phyloP scores from a whole-genome alignment of 2,113 vertebrate species.

The Forbesichthys papilliferus region DNA sequence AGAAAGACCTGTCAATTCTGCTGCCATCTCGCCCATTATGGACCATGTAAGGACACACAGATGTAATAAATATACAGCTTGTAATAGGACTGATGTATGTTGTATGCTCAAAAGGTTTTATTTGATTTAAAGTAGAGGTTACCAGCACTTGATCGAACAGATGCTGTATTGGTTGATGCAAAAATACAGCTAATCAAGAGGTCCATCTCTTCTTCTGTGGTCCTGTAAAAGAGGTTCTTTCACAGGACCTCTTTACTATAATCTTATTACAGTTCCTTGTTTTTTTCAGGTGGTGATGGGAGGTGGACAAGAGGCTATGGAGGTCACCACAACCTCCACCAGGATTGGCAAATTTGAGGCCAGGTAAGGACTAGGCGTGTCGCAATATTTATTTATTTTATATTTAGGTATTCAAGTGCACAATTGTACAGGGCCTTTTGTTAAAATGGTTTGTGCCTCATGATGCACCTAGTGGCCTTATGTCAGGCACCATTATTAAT shows the following conservation, averaged over 20 bases:
- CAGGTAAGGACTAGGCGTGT: constrained; percentile 74
- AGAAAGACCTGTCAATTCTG: constrained; percentile 94
- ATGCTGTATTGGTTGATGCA: too few relatives aligned
- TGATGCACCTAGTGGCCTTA: too few relatives aligned
- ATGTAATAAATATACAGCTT: too few relatives aligned
- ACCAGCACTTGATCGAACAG: too few relatives aligned
- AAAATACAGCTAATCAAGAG: neutral
- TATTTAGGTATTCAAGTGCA: too few relatives aligned
- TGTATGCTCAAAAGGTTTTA: too few relatives aligned
- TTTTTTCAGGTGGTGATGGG: constrained; percentile 89
- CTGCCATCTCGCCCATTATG: constrained; percentile 93
- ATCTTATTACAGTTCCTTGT: constrained; percentile 7
- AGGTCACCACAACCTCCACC: constrained; percentile 96
- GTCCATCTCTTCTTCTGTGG: neutral
- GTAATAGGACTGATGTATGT: too few relatives aligned
- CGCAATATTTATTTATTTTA: too few relatives aligned
- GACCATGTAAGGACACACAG: constrained; percentile 84
- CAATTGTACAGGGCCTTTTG: too few relatives aligned
- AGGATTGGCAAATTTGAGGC: constrained; percentile 98
- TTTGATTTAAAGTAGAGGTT: too few relatives aligned
- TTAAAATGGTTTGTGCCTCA: too few relatives aligned
- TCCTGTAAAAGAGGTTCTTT: neutral
- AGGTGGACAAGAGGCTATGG: constrained; percentile 98
- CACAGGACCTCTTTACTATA: neutral
- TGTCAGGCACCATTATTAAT: too few relatives aligned